Base-by-base conservation (phyloP, 2,888 invertebrate genomes). In the Hirtodrosophila duncani region DNA sequence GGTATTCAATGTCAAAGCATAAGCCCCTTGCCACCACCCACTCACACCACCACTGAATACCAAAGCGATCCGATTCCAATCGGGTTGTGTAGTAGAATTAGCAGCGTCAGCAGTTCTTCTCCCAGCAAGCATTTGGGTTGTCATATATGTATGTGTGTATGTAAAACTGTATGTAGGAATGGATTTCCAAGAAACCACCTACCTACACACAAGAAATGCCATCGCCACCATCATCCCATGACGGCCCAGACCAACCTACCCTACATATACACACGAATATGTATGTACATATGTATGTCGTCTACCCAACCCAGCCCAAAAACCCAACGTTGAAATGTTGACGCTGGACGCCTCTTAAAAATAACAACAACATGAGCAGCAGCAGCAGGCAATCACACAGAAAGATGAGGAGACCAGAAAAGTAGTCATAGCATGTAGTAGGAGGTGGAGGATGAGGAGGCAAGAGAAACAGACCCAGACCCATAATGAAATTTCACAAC, bases 401-500 rank as follows among this genome's bases (percentile, higher is more conserved):
- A 41, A n/a, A 29, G 18, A 17, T 26, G 38, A 26, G 43, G 20
- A 3, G 10, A 5, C 6, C 11, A n/a, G 7, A 48, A 13, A 16
- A 8, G 26, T 6, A 30, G 36, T 21, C 24, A 42, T 57, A 56
- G 53, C 56, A 14, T 24, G 16, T 20, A 18, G 42, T 23, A 14
- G 29, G 21, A 31, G 42, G 34, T 30, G 57, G 62, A 43, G 63
- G 63, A 34, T 20, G 31, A 9, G 9, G 34, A 60, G 21, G 30
- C 24, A 5, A 39, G 39, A 27, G 11, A 26, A 38, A 8, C 60
- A 46, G 42, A 57, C 71, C 37, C 56, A 81, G 75, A 80, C 61
- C 72, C 75, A 82, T 80, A 80, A 80, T 81, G 65, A 81, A 77
- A 77, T 77, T 77, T 77, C 75, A 77, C 75, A 75, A 75, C 81